Percentiles rank a stretch among this genome's conserved stretches.
Conservation (phyloP, 2,113 vertebrate species). For the Orcinus orca region DNA sequence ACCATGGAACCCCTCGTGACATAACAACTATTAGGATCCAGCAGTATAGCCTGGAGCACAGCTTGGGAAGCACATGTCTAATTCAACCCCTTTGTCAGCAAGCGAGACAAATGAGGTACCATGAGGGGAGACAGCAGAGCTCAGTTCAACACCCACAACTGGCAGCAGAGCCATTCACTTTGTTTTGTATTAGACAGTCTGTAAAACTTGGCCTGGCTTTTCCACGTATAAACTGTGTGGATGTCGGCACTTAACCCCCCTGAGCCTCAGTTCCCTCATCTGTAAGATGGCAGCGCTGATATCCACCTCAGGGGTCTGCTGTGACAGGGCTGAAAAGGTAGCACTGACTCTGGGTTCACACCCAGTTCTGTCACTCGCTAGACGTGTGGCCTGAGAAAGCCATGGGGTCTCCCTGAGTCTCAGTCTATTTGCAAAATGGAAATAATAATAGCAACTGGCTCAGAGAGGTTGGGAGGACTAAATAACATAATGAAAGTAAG, state of each 20-base stretch:
- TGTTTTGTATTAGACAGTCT: not conserved
- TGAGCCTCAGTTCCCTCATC: not conserved
- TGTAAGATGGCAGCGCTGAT: not conserved
- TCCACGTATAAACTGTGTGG: fast-evolving
- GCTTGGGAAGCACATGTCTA: not conserved
- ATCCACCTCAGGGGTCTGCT: not conserved
- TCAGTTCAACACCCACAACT: not conserved
- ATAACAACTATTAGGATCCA: not conserved
- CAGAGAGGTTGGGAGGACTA: fast-evolving
- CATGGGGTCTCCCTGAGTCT: not conserved
- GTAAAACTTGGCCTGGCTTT: not conserved
- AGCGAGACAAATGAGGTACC: not conserved
- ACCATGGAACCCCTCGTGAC: not conserved
- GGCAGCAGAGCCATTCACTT: not conserved
- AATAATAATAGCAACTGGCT: not conserved
- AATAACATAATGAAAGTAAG: no score
- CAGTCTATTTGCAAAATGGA: not conserved
- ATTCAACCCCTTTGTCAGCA: no score
- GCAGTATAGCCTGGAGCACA: not conserved
- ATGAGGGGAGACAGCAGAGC: fast-evolving
- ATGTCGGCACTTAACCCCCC: not conserved
- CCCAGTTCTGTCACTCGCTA: no score
- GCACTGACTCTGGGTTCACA: not conserved
- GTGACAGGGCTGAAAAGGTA: not conserved
- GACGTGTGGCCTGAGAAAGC: not conserved